Evolutionary conservation across 1,140 invertebrate species (phyloP).

Genomic region (Protaetia brevitarsis): DNA sequence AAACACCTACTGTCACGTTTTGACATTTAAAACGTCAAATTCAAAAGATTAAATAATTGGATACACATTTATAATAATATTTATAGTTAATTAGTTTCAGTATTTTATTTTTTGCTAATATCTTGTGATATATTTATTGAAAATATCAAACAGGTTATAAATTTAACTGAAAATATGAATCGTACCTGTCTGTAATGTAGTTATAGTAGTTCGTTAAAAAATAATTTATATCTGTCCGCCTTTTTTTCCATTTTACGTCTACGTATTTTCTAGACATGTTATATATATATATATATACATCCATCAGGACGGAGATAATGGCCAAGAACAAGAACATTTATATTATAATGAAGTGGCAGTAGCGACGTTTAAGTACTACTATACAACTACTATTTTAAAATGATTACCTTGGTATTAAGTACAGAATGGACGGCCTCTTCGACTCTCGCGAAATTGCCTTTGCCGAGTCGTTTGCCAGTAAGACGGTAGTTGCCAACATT

Average conservation of each 20-base stretch:
- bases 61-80: too few species aligned
- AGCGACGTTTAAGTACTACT: slow-evolving; percentile 17
- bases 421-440: slow-evolving; percentile 57
- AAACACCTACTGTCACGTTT: too few species aligned
- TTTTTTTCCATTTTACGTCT: not conserved
- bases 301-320: slow-evolving; percentile 7
- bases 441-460: slow-evolving; percentile 60
- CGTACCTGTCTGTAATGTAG: not conserved
- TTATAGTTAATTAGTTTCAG: too few species aligned
- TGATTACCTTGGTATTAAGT: slow-evolving; percentile 54
- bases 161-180: not conserved
- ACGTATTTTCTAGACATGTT: slow-evolving; percentile 2
- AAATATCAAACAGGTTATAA: not conserved
- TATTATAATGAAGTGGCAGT: slow-evolving; percentile 19
- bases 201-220: slow-evolving; percentile 9
- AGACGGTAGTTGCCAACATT: slow-evolving; percentile 57
- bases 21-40: too few species aligned
- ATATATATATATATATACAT: slow-evolving; percentile 10
- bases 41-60: too few species aligned
- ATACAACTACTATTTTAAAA: slow-evolving; percentile 20
- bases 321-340: slow-evolving; percentile 19
- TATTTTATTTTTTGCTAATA: too few species aligned
- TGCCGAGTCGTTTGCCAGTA: slow-evolving; percentile 56
- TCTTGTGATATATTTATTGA: not conserved
- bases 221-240: not conserved